These are phyloP conservation scores for Andrena bicolor DNA, from an alignment of 2,888 invertebrate species.

Conservation along the genomic window DNA sequence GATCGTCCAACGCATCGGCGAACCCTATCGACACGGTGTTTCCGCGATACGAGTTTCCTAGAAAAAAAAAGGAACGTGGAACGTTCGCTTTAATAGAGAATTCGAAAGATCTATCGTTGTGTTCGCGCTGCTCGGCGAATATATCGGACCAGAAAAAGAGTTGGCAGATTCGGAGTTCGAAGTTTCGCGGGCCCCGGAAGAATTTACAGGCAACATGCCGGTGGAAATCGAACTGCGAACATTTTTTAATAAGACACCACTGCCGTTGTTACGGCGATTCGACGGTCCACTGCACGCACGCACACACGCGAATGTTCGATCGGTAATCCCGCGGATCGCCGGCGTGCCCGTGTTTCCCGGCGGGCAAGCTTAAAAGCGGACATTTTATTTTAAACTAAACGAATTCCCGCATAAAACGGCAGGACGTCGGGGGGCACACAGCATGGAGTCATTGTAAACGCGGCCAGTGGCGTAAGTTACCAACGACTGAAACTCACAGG, in stretches of 20 bases:
- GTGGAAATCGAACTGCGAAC: constrained; percentile 66
- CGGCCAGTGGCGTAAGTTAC: constrained; percentile 75
- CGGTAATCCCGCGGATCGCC: constrained; percentile 14
- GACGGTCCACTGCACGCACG: constrained; percentile 25
- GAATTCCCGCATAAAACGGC: constrained; percentile 74
- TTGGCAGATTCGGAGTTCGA: constrained; percentile 40
- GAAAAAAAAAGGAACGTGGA: not conserved
- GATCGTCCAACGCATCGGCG: not conserved
- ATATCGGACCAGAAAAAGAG: not conserved
- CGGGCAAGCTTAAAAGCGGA: not conserved
- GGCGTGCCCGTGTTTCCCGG: not conserved
- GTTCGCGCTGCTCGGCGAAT: not conserved
- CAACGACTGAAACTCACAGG: constrained; percentile 66
- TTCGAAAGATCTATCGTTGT: not conserved
- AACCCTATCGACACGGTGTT: constrained; percentile 11
- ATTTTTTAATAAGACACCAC: constrained; percentile 63
- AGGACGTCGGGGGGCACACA: constrained; percentile 60
- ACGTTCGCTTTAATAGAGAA: not conserved
- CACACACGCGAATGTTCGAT: constrained; percentile 14
- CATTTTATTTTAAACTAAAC: constrained; percentile 65
- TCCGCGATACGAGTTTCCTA: no score
- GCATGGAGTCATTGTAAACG: constrained; percentile 73
- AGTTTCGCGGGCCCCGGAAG: constrained; percentile 68
- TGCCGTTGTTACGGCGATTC: constrained; percentile 49
- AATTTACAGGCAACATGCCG: constrained; percentile 66